phyloP scores from a whole-genome alignment of 1,140 invertebrate genomes.

The Bradysia coprophila region DNA sequence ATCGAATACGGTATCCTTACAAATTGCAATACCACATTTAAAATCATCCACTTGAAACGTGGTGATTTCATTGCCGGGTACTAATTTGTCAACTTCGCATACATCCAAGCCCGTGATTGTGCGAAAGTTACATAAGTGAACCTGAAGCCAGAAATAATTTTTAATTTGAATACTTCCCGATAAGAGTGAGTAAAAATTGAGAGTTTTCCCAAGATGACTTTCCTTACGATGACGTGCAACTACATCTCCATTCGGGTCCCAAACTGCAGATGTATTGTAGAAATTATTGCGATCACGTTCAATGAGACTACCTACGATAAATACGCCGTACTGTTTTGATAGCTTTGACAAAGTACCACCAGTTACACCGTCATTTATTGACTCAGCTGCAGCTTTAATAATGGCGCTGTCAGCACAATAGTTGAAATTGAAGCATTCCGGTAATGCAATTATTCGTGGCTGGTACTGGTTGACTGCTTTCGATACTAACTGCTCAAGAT shows the following conservation, averaged over 20 bases:
- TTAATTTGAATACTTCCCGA: background rate
- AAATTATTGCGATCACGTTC: conserved; percentile 43
- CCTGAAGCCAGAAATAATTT: conserved; percentile 25
- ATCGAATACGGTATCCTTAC: conserved; percentile 85
- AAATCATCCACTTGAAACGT: conserved; percentile 54
- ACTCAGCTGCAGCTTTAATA: conserved; percentile 32
- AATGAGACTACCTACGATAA: conserved; percentile 76
- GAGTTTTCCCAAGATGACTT: conserved; percentile 1
- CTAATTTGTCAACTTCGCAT: conserved; percentile 73
- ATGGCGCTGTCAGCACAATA: background rate
- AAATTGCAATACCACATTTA: conserved; percentile 81
- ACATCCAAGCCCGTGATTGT: conserved; percentile 85
- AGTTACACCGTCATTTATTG: conserved; percentile 58
- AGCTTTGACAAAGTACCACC: conserved; percentile 44
- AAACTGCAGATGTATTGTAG: conserved; percentile 86
- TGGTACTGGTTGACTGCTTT: conserved; percentile 47
- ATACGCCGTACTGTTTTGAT: conserved; percentile 61
- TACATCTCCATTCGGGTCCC: conserved; percentile 58
- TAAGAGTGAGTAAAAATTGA: background rate
- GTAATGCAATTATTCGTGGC: conserved; percentile 61
- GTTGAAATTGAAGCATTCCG: conserved; percentile 78
- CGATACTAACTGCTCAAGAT: conserved; percentile 24
- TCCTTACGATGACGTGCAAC: conserved; percentile 57
- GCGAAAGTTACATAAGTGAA: conserved; percentile 93
- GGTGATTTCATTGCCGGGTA: conserved; percentile 53